Evolutionary conservation across 2,888 invertebrate species (phyloP), one percentile per base, ranked within the genome.

Genomic region (Gymnoscelis rufifasciata): DNA sequence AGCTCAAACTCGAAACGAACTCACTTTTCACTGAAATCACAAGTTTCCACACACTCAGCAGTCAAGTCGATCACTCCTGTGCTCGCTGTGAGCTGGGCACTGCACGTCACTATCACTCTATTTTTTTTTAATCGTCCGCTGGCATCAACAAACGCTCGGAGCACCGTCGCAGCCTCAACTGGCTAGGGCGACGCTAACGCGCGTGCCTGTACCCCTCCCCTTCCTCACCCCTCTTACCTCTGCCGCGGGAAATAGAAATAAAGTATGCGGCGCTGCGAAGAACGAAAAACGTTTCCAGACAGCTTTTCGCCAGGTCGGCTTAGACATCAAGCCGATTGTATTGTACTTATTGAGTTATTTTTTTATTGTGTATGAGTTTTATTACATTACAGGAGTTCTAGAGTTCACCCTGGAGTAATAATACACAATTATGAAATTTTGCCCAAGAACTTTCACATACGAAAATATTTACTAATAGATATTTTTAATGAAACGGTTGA

Each of bases 241-340:
- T 66, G 71, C 75, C 78, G 78, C 74, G 78, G 74, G 82, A 86
- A 87, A 84, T 87, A 86, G 84, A 87, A 86, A 86, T 87, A 84
- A 86, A 86, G 83, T 87, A 54, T 51, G 54, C 54, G 78, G 78
- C 73, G 78, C 77, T 80, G 83, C 81, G 78, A 79, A 69, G 74
- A 75, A 78, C 74, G 78, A 83, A 83, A 83, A 80, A 68, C 69
- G 67, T 64, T 70, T 74, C 72, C 68, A 64, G 62, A 66, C 71
- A 71, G 74, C 74, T 74, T 74, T 61, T 61, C 67, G 70, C 68
- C 64, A 53, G 62, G 35, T 35, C 19, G 35, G 33, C 14, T 33
- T 10, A 4, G 19, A 10, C 15, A 7, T 15, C 15, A 11, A 10
- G 15, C 28, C 15, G 19, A 2, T 5, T 2, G 19, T 2, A 3